These are phyloP conservation scores for Lordiphosa clarofinis DNA, from an alignment of 1,140 invertebrate genomes.

Conservation along the genomic window DNA sequence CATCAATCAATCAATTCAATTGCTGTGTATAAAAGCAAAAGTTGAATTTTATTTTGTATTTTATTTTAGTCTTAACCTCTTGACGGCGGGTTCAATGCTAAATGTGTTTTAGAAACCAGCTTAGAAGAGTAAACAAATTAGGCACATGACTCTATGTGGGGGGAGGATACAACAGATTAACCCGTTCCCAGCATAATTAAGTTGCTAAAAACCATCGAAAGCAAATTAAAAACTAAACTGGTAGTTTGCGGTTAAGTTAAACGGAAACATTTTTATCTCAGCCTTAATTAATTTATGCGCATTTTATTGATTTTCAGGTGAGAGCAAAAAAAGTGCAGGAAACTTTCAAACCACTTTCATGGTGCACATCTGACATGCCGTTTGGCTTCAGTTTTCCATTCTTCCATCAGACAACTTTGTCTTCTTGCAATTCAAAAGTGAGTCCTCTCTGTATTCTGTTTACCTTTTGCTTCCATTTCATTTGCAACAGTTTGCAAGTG, in stretches of 20 bases:
- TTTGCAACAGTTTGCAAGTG: not conserved
- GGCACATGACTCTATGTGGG: conserved; percentile 54
- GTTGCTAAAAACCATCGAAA: conserved; percentile 23
- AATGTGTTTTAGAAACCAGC: conserved; percentile 40
- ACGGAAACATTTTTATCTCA: conserved; percentile 37
- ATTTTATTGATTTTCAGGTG: conserved; percentile 66
- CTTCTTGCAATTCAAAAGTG: conserved; percentile 16
- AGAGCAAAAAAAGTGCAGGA: conserved; percentile 16
- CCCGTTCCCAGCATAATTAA: conserved; percentile 62
- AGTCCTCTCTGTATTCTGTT: conserved; percentile 14
- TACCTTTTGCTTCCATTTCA: conserved; percentile 5
- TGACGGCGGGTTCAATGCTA: conserved; percentile 61
- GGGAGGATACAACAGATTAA: conserved; percentile 28
- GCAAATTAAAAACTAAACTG: conserved; percentile 50
- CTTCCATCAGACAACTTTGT: conserved; percentile 17
- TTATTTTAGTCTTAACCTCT: conserved; percentile 63
- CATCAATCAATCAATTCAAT: conserved; percentile 47
- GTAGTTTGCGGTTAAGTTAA: conserved; percentile 66
- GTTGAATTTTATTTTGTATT: conserved; percentile 30
- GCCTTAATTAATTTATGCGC: conserved; percentile 71
- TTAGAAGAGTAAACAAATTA: conserved; percentile 52
- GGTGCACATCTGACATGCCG: conserved; percentile 52
- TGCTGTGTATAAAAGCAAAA: conserved; percentile 57
- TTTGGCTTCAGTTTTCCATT: conserved; percentile 27
- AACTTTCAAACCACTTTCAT: not conserved